Evolutionary conservation across 2,888 invertebrate genomes (phyloP), one percentile per base, ranked within the genome.

Genomic region (Lucinisca nassula): DNA sequence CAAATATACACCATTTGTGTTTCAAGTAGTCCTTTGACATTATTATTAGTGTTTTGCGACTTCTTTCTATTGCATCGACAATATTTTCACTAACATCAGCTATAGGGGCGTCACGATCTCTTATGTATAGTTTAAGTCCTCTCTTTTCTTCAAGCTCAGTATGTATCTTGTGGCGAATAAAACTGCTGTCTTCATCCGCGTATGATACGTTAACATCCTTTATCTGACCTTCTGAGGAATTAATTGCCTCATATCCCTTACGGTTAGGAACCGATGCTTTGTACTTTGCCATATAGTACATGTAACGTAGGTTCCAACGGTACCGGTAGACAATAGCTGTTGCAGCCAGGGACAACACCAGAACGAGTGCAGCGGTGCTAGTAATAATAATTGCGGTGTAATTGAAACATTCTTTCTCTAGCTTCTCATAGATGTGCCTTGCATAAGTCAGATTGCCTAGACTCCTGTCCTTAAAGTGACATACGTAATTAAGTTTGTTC

Each of bases 1-100:
- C 90, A 45, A 82, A 90, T n/a, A 80, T 55, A 37, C 90, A 90
- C 90, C 90, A 90, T 27, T 84, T 72, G 51, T 88, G 88, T 3
- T 51, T 51, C 21, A 88, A 38, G 78, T 88, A 90, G 35, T 38
- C 61, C 3, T 67, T 49, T 10, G 88, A 84, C 58, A 90, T 45
- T 1, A 88, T 21, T 30, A 88, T 75, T 35, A 90, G 17, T 12
- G 88, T 87, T 58, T 81, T 87, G 4, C 77, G 45, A n/a, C 84
- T 84, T 27, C 78, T 79, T 38, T 82, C 77, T 6, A 90, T 83
- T 0, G 88, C 90, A 38, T 82, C 40, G 32, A 84, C 58, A 30
- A 90, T 90, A 38, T 88, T 90, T 2, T 86, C 88, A 45, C 73
- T 81, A 17, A 90, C 81, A 12, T 80, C 75, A 0, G 87, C 90